phyloP scores from a whole-genome alignment of 2,888 invertebrate genomes.

The Clanis bilineata region DNA sequence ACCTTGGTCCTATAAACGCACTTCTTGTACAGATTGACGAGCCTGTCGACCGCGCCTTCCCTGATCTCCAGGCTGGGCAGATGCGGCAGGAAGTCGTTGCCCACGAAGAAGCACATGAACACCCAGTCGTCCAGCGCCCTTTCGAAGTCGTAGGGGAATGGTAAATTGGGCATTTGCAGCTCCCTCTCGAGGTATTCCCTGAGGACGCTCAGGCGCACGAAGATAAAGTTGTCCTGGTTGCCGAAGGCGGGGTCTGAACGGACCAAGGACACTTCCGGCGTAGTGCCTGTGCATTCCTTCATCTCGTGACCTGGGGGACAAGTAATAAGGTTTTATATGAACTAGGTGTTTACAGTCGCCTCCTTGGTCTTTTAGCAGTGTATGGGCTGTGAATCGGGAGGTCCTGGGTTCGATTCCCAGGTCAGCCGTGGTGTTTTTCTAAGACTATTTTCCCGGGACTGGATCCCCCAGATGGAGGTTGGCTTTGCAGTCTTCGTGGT shows the following conservation, averaged over 20 bases:
- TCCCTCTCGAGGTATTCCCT: constrained; percentile 96
- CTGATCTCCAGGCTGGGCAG: constrained; percentile 98
- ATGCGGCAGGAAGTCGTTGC: constrained; percentile 99
- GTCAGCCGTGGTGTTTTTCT: no score
- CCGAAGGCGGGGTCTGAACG: constrained; percentile 84
- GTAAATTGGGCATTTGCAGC: constrained; percentile 94
- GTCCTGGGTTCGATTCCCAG: no score
- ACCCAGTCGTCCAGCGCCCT: constrained; percentile 98
- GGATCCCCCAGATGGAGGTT: no score
- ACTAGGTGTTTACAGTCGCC: no score
- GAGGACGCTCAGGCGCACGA: constrained; percentile 95
- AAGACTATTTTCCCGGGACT: no score
- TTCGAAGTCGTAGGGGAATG: constrained; percentile 97
- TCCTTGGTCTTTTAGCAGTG: no score
- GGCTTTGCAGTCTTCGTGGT: no score
- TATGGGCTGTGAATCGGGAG: no score
- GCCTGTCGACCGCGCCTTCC: constrained; percentile 97
- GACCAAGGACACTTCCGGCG: constrained; percentile 81
- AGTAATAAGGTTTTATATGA: no score
- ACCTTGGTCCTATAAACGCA: constrained; percentile 96
- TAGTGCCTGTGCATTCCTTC: constrained; percentile 93
- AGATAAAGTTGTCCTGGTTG: constrained; percentile 93
- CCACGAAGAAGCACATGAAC: constrained; percentile 99
- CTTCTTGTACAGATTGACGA: constrained; percentile 96
- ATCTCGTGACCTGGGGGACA: constrained; percentile 90